Evolutionary conservation across 2,888 invertebrate species (phyloP), one percentile per base, ranked within the genome.

Genomic region (Tachina grossa): DNA sequence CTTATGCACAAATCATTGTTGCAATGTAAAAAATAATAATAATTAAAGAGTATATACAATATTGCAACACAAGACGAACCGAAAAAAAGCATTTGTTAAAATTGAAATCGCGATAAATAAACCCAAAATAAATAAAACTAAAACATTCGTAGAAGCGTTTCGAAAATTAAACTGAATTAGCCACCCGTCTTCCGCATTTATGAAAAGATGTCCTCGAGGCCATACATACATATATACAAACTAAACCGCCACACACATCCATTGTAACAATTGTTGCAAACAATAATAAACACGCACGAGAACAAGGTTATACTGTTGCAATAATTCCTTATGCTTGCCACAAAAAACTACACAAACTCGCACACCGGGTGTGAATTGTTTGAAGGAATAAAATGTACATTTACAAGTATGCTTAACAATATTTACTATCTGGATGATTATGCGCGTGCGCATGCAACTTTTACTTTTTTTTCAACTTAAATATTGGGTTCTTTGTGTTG

Each of bases 101-200:
- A 84, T 68, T 81, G 69, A 77, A 87, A 86, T 88, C 87, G 78
- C 75, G 87, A 88, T 88, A 88, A 88, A 69, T 81, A 75, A 55
- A n/a, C 14, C 19, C 59, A 55, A 72, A 76, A 72, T 47, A 84
- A 65, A 51, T 47, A 45, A 74, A 71, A 71, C 43, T 65, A 82
- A 72, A 83, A 66, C 63, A 65, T 31, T 78, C 68, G 63, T 47
- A 79, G 57, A 71, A 65, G 69, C 59, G 77, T 74, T 68, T 55
- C 43, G 68, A 65, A 85, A 85, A 81, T 69, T 71, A 45, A 72
- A 76, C 71, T 59, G 66, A 83, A 83, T 82, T 55, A 81, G 88
- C 88, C 84, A 87, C 87, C 88, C 87, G 85, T 87, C 87, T 86
- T 87, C 87, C 84, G 74, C 84, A 84, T 71, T 82, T 55, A 53